Percentiles rank a stretch among this genome's conserved stretches.
These are phyloP conservation scores for Nestor notabilis DNA, from an alignment of 2,113 vertebrate species.

Conservation along the genomic window DNA sequence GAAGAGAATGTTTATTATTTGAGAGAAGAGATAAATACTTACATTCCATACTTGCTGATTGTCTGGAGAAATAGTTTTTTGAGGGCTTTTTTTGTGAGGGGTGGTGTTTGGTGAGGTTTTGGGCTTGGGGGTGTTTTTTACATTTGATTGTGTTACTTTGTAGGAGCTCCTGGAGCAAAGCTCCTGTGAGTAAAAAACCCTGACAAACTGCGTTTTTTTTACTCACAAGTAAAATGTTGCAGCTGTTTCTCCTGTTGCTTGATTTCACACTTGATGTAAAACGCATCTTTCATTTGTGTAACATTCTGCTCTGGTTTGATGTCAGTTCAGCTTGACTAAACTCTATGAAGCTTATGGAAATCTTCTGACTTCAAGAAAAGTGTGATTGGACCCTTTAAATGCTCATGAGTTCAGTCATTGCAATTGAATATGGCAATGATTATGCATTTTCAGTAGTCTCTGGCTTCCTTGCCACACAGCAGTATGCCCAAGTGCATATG, in stretches of 20 bases:
- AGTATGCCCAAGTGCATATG: background rate
- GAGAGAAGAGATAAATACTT: background rate
- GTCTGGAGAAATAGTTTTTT: background rate
- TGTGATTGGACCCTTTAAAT: background rate
- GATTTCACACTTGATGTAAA: background rate
- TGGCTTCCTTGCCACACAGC: background rate
- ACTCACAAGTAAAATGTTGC: background rate
- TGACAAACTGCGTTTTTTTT: background rate
- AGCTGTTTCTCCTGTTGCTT: background rate
- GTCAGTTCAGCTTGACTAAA: background rate
- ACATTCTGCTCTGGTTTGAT: background rate
- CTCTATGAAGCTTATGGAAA: background rate
- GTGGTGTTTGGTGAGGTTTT: background rate
- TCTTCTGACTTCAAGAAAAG: background rate
- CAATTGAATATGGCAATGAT: background rate
- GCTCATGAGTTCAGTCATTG: background rate
- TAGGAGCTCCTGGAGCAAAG: background rate
- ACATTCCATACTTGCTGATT: background rate
- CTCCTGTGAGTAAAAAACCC: background rate
- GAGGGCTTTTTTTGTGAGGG: accelerated
- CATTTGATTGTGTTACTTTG: background rate
- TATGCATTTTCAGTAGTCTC: background rate
- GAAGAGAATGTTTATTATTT: background rate
- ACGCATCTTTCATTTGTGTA: background rate
- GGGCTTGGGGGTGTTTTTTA: background rate